These are phyloP conservation scores for sheep (Ovis aries) DNA, from an alignment of 2,113 vertebrate genomes.

Conservation along the genomic window ARS-UI_Ramb_v3.0 NC_056059.1:65602501-65603000, in stretches of 20 bases:
- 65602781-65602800: not conserved
- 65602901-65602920: not conserved
- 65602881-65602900: not conserved
- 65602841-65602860: not conserved
- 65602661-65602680: not conserved
- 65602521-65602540: not conserved
- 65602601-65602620: not conserved
- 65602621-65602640: not conserved
- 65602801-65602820: not conserved
- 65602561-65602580: not conserved
- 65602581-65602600: not conserved
- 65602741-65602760: not conserved
- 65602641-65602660: not conserved
- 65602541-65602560: not conserved
- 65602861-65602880: not conserved
- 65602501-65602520: not conserved
- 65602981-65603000: not conserved
- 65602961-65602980: not conserved
- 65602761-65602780: not conserved
- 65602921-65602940: not conserved
- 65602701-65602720: not conserved
- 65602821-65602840: not conserved
- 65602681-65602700: not conserved
- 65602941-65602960: not conserved
- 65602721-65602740: not conserved